Evolutionary conservation across 2,888 invertebrate genomes (phyloP), one percentile per base, ranked within the genome.

Genomic region (Octodonta nipae): DNA sequence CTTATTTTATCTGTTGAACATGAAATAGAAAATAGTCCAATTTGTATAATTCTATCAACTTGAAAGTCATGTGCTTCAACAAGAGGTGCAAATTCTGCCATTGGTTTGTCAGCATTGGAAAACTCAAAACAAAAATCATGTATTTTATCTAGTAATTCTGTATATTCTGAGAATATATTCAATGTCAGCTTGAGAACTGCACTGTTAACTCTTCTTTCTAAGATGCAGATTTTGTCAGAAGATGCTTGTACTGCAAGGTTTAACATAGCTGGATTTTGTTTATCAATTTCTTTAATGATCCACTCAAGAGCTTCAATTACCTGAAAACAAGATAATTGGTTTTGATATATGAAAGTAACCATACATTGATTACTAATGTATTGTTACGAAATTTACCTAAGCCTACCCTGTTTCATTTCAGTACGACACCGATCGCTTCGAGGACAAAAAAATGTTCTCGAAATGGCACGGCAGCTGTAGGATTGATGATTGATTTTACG

Each of bases 21-120:
- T 3, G 77, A 73, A 26, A 77, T 67, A n/a, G 79, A 76, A 58
- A 78, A 80, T 29, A 73, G 64, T 27, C 77, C 78, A 46, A 79
- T 75, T 50, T 78, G 78, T 58, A 75, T 61, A 29, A 76, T 60
- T 44, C 75, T 68, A 50, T 80, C 80, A 46, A 73, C 72, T 36
- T 73, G 67, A 40, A 73, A 60, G 64, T 80, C 80, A 58, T 78
- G 76, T 17, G 71, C 69, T 37, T 69, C 71, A 7, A 76, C 66
- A 36, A 66, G 60, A 14, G 51, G 48, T 36, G 69, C 70, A 28
- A 73, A 57, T 44, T 71, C 69, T 47, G 45, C n/a, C n/a, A n/a
- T 41, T 60, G 29, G 24, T 58, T 26, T 38, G 12, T 40, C 43
- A 14, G 28, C 34, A 26, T 41, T 38, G 13, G 40, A 32, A 7